Evolutionary conservation across 2,797 vertebrate species (phyloP).

Genomic region (Eupleurogrammus muticus): DNA sequence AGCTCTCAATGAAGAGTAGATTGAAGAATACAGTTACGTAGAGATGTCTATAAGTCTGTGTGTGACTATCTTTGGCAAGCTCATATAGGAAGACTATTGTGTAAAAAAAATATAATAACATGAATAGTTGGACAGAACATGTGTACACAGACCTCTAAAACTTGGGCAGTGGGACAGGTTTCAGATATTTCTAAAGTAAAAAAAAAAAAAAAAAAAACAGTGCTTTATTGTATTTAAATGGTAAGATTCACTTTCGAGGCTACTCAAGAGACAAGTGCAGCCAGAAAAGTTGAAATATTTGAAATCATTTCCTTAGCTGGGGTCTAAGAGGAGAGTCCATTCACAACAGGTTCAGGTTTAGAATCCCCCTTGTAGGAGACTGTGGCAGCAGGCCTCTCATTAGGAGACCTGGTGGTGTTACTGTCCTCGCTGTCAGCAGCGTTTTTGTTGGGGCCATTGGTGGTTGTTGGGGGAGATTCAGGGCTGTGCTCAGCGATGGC

Average conservation of each 20-base stretch:
- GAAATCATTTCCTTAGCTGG: slow-evolving; percentile 62
- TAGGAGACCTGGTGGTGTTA: slow-evolving; percentile 77
- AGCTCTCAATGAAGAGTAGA: slow-evolving; percentile 92
- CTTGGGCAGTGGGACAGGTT: slow-evolving; percentile 60
- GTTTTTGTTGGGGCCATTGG: slow-evolving; percentile 86
- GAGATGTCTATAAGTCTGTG: slow-evolving; percentile 94
- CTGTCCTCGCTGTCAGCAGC: slow-evolving; percentile 1
- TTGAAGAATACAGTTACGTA: slow-evolving; percentile 90
- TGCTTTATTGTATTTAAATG: slow-evolving; percentile 68
- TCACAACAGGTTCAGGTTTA: slow-evolving; percentile 88
- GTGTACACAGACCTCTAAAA: slow-evolving; percentile 64
- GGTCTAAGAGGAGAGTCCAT: slow-evolving; percentile 93
- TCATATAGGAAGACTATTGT: slow-evolving; percentile 98
- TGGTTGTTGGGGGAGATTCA: slow-evolving; percentile 78
- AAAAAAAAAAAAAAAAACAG: slow-evolving; percentile 66
- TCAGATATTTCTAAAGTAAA: slow-evolving; percentile 70
- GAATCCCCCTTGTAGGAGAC: slow-evolving; percentile 84
- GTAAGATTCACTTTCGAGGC: slow-evolving; percentile 42
- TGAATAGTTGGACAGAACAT: slow-evolving; percentile 88
- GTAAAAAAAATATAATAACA: slow-evolving; percentile 78
- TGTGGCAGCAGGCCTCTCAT: slow-evolving; percentile 83
- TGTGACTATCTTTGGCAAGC: slow-evolving; percentile 99
- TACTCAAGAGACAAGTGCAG: slow-evolving; percentile 48
- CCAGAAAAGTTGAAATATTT: slow-evolving; percentile 70
- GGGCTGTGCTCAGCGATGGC: slow-evolving; percentile 91